Base-by-base conservation (phyloP, 2,888 invertebrate species). In the Anoplius nigerrimus region DNA sequence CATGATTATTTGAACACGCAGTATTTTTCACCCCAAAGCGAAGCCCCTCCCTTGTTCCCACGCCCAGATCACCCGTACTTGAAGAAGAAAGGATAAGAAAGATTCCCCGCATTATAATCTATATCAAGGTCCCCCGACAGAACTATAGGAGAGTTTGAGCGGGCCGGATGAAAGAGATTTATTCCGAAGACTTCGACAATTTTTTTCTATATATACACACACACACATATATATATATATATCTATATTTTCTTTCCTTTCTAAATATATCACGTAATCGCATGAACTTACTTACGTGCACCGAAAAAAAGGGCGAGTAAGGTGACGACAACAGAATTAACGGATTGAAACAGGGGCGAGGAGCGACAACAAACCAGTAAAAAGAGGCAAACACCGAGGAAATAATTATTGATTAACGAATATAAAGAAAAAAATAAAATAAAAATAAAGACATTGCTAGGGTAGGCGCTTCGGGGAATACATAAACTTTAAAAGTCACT, bases 401-500 rank as follows among this genome's bases (percentile, higher is more conserved):
- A 75, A 72, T 66, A 69, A 79, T 71, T 78, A 72, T 71, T 72
- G 76, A 72, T 79, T 73, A 34, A 34, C 78, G 81, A 65, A 11
- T 57, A 59, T 54, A 75, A 76, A 77, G 79, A 83, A 18, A 16
- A 68, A 76, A 76, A 76, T 34, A 34, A 34, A 8, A 34, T 79
- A 81, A 76, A 75, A 76, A 80, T 83, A 76, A 77, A 78, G 81
- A 83, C 83, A 84, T 84, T 74, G 85, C 85, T 87, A 88, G 86
- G 81, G 69, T 88, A 88, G 87, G 82, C 84, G 88, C 88, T 88
- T 88, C 81, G 79, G 86, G 81, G 82, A 82, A 79, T 75, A 75
- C 71, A 79, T 54, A 82, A 84, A 84, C 80, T 83, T 83, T 84
- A 81, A 85, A 72, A 82, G 78, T 84, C 83, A 87, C 82, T 83